These are phyloP conservation scores for Perizoma flavofasciatum DNA, from an alignment of 2,888 invertebrate genomes.

Conservation along the genomic window DNA sequence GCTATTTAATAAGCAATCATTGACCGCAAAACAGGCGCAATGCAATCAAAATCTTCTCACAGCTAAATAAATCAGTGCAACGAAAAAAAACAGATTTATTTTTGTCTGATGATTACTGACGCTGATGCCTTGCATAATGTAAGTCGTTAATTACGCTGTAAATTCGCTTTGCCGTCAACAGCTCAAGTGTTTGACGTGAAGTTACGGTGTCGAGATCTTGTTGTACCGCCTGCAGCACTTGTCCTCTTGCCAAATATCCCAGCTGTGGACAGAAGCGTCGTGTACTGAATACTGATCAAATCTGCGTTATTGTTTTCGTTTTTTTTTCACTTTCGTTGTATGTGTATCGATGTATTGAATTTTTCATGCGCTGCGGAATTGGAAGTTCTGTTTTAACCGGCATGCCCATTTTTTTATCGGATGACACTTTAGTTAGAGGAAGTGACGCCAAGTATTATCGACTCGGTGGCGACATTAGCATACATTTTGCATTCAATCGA, in stretches of 20 bases:
- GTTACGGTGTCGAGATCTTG: constrained; percentile 46
- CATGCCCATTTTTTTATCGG: constrained; percentile 65
- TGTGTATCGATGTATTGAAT: constrained; percentile 73
- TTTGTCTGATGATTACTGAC: constrained; percentile 47
- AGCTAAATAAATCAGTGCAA: constrained; percentile 56
- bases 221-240: constrained; percentile 54
- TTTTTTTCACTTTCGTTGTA: constrained; percentile 74
- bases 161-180: constrained; percentile 58
- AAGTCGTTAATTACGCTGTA: constrained; percentile 59
- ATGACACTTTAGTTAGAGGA: constrained; percentile 64
- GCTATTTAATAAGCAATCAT: constrained; percentile 47
- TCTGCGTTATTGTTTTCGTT: constrained; percentile 72
- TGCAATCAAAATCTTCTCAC: constrained; percentile 50
- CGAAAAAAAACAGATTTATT: constrained; percentile 59
- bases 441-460: constrained; percentile 71
- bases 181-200: constrained; percentile 51
- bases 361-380: constrained; percentile 73
- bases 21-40: constrained; percentile 51
- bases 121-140: constrained; percentile 64
- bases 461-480: constrained; percentile 65
- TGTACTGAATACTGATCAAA: constrained; percentile 78
- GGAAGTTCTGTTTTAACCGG: constrained; percentile 58
- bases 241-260: constrained; percentile 77
- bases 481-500: constrained; percentile 72
- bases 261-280: constrained; percentile 70